Conservation (phyloP, 1,140 invertebrate genomes). For the Lethocerus indicus region DNA sequence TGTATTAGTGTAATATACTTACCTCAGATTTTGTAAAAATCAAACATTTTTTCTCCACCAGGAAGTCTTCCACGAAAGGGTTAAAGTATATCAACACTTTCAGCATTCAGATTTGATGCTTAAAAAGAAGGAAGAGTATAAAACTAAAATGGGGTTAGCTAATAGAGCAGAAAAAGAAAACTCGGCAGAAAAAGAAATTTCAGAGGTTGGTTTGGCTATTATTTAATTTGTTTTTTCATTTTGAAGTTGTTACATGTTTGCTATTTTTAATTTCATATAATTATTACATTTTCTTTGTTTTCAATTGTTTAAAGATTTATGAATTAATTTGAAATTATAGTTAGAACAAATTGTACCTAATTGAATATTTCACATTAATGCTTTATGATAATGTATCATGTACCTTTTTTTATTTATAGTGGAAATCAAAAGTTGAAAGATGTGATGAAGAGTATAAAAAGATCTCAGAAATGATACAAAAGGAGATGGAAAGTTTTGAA, state of each 20-base stretch:
- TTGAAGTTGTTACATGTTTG: constrained; percentile 3
- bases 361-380: neutral
- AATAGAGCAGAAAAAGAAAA: constrained; percentile 79
- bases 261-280: neutral
- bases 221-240: constrained; percentile 4
- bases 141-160: constrained; percentile 77
- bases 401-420: constrained; percentile 34
- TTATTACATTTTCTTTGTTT: neutral
- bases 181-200: constrained; percentile 74
- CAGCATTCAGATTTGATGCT: constrained; percentile 90
- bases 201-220: constrained; percentile 44
- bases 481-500: constrained; percentile 89
- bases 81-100: constrained; percentile 96
- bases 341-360: neutral
- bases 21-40: constrained; percentile 5
- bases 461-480: constrained; percentile 91
- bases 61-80: constrained; percentile 95
- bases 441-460: constrained; percentile 93
- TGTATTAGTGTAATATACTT: too few relatives aligned
- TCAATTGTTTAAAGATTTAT: neutral
- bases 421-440: constrained; percentile 89
- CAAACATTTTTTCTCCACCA: constrained; percentile 22
- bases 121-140: constrained; percentile 86
- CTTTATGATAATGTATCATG: constrained; percentile 1
- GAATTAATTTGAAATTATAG: neutral